Conservation (phyloP, 2,113 vertebrate species). For the Podocnemis expansa region DNA sequence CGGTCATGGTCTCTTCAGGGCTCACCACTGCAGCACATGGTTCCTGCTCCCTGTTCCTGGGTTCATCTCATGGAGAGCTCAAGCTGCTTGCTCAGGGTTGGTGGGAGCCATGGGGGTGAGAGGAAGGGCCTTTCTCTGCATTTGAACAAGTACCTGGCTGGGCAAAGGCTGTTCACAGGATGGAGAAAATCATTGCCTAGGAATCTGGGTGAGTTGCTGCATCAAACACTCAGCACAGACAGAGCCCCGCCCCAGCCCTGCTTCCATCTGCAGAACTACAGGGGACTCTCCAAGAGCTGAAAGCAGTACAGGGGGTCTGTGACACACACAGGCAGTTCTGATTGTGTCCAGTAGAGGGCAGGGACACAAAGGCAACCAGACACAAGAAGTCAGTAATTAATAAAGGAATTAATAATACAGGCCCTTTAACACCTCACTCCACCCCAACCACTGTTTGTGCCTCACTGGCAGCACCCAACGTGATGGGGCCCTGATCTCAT, state of each 20-base stretch:
- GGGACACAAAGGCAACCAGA: no score
- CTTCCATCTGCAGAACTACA: background rate
- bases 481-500: no score
- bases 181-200: background rate
- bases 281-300: background rate
- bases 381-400: background rate
- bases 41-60: background rate
- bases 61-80: background rate
- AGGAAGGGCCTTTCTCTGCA: no score
- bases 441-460: no score
- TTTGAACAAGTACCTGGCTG: background rate
- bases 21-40: background rate
- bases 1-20: background rate
- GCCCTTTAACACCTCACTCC: background rate
- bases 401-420: background rate
- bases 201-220: background rate
- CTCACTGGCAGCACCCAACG: background rate
- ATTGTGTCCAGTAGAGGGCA: background rate
- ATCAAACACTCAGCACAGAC: background rate
- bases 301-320: background rate
- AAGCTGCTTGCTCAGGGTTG: background rate
- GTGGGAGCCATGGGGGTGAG: no score
- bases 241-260: background rate
- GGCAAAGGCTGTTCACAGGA: background rate
- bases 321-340: background rate